phyloP scores from a whole-genome alignment of 2,888 invertebrate genomes.

The Pyrgus malvae region DNA sequence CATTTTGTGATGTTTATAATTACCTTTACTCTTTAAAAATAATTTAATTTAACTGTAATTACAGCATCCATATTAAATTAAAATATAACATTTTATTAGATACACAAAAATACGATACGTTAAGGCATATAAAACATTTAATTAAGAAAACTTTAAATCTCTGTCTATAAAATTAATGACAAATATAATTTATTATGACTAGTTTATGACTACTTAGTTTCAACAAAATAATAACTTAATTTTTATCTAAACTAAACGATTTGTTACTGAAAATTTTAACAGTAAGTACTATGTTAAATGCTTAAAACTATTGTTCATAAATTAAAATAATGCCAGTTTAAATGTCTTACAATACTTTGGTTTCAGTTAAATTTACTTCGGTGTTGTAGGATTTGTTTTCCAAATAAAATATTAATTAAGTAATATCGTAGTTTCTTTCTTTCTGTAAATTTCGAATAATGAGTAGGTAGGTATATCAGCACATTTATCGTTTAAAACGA shows the following conservation, averaged over 20 bases:
- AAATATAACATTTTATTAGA: neutral
- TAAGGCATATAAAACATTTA: conserved; percentile 5
- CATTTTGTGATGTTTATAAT: neutral
- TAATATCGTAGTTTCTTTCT: neutral
- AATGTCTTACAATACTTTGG: conserved; percentile 10
- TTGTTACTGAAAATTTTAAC: neutral
- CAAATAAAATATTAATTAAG: neutral
- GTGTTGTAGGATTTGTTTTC: neutral
- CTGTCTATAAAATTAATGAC: conserved; percentile 32
- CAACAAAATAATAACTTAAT: neutral
- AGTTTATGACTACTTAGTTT: conserved; percentile 25
- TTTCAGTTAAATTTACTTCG: neutral
- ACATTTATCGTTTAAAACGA: too few species aligned
- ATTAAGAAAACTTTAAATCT: conserved; percentile 3
- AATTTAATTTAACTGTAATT: conserved; percentile 1
- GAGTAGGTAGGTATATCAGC: too few species aligned
- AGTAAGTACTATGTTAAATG: conserved; percentile 16
- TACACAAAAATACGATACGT: neutral
- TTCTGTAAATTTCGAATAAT: too few species aligned
- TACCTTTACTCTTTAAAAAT: neutral
- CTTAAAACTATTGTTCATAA: conserved; percentile 7
- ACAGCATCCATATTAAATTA: neutral
- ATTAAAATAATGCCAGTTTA: conserved; percentile 12
- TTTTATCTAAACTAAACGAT: neutral
- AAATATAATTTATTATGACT: conserved; percentile 35